These are phyloP conservation scores for Yponomeuta sedellus DNA, from an alignment of 2,888 invertebrate genomes.

Conservation along the genomic window DNA sequence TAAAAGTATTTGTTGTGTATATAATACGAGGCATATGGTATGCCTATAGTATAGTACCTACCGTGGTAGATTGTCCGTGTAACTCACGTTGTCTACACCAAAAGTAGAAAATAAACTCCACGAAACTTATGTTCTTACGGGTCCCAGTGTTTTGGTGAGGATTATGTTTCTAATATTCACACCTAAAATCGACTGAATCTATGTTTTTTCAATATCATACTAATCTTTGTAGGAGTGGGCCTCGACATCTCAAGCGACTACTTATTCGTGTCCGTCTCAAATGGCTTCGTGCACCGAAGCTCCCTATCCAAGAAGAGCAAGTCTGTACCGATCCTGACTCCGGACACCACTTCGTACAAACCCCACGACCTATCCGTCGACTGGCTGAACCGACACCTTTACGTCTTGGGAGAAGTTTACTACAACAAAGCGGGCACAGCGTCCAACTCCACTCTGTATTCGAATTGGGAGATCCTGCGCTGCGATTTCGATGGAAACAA, in stretches of 20 bases:
- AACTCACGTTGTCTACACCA: too few species aligned
- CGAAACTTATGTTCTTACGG: too few species aligned
- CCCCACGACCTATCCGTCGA: slow-evolving; percentile 88
- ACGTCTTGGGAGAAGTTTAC: slow-evolving; percentile 85
- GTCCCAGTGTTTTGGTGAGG: too few species aligned
- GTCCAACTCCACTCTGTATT: slow-evolving; percentile 39
- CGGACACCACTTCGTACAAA: slow-evolving; percentile 76
- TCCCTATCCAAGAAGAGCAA: slow-evolving; percentile 61
- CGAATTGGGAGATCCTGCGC: slow-evolving; percentile 83
- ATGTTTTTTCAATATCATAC: background rate
- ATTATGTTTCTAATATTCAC: background rate
- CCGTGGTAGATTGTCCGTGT: too few species aligned
- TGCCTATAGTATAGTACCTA: too few species aligned
- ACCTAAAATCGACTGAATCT: background rate
- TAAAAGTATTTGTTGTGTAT: too few species aligned
- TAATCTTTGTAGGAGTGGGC: slow-evolving; percentile 79
- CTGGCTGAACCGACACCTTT: slow-evolving; percentile 91
- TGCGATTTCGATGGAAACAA: slow-evolving; percentile 85
- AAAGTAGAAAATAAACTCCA: too few species aligned
- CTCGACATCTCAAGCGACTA: slow-evolving; percentile 84
- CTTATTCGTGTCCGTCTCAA: slow-evolving; percentile 86
- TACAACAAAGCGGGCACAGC: slow-evolving; percentile 52
- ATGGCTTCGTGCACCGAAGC: slow-evolving; percentile 78
- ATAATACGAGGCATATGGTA: too few species aligned
- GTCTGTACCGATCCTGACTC: slow-evolving; percentile 72